These are phyloP conservation scores for Prionace glauca DNA, from an alignment of 2,797 vertebrate genomes.

Conservation along the genomic window DNA sequence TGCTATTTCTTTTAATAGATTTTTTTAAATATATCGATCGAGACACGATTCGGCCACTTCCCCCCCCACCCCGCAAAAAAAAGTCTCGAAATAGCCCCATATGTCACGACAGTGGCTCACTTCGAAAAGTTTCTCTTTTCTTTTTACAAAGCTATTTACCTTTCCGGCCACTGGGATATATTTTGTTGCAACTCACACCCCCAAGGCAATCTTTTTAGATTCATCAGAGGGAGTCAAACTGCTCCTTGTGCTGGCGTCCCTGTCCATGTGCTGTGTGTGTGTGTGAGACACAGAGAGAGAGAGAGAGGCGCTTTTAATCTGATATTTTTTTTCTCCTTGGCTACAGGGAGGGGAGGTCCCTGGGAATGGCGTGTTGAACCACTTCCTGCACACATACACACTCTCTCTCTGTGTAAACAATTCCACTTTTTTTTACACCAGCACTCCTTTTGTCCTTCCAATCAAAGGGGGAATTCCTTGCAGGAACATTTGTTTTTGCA, in stretches of 20 bases:
- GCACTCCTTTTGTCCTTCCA: background rate
- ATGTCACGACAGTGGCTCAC: background rate
- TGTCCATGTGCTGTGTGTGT: constrained; percentile 9
- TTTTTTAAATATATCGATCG: background rate
- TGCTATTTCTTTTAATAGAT: background rate
- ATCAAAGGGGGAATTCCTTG: no score
- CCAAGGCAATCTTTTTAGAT: constrained; percentile 19
- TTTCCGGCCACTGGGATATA: background rate
- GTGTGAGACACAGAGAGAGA: background rate
- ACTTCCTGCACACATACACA: background rate
- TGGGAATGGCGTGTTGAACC: background rate
- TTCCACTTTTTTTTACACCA: no score
- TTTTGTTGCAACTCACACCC: background rate
- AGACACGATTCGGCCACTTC: background rate
- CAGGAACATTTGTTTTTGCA: background rate
- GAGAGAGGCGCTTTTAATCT: background rate
- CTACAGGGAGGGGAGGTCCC: background rate
- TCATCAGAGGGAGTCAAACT: background rate
- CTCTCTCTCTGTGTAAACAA: background rate
- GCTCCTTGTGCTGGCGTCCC: background rate
- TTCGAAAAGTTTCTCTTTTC: background rate
- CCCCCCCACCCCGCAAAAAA: background rate
- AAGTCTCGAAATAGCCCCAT: background rate
- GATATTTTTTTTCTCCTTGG: background rate
- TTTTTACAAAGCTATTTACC: background rate